These are phyloP conservation scores for Thalassaphorura encarpata DNA, from an alignment of 1,140 invertebrate genomes.

Conservation along the genomic window DNA sequence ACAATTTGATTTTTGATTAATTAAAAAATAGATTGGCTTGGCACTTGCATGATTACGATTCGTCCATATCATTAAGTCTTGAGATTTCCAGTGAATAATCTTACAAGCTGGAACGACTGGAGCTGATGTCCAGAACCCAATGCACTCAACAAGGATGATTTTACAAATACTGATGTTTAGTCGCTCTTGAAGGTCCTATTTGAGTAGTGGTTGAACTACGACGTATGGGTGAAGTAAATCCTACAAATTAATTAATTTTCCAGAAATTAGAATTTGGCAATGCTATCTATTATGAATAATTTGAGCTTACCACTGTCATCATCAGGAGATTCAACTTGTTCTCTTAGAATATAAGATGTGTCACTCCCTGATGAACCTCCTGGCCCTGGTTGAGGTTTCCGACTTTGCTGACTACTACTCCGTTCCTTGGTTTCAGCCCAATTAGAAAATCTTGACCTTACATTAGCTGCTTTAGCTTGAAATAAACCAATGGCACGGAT, in stretches of 20 bases:
- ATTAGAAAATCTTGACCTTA: constrained; percentile 22
- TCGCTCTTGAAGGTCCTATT: neutral
- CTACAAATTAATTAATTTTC: neutral
- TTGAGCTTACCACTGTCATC: neutral
- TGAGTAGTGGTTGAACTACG: neutral
- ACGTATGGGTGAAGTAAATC: neutral
- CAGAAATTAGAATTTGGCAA: neutral
- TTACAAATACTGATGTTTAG: constrained; percentile 13
- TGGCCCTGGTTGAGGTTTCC: too few species aligned
- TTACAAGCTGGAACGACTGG: too few species aligned
- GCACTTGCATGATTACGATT: too few species aligned
- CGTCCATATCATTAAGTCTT: neutral
- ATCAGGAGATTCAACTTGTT: neutral
- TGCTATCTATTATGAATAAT: neutral
- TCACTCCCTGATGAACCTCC: too few species aligned
- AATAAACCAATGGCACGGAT: constrained; percentile 20
- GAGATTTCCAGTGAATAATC: neutral
- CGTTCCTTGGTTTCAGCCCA: constrained; percentile 23
- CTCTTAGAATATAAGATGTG: neutral
- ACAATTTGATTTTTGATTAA: too few species aligned
- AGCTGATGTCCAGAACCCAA: neutral
- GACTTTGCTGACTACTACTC: too few species aligned
- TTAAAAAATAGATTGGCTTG: too few species aligned
- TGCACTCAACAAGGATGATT: neutral
- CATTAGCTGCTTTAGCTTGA: constrained; percentile 27